A percentile compares a stretch with the other conserved stretches of the same genome.
Evolutionary conservation across 2,797 vertebrate genomes (phyloP).

Genomic region (Scolopax rusticola): DNA sequence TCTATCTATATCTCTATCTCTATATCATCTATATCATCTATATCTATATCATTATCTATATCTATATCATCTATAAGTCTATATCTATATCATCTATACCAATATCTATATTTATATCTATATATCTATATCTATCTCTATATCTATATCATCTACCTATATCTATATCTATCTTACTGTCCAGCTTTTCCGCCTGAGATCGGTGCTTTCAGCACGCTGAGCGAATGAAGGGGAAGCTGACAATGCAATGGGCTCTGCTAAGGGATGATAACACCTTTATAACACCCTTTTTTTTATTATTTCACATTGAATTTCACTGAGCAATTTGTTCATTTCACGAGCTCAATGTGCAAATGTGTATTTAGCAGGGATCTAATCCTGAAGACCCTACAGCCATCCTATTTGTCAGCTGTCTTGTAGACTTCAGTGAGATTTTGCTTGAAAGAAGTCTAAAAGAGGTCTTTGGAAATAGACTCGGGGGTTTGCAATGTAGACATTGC

Average conservation of each 20-base stretch:
- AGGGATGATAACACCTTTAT: not conserved
- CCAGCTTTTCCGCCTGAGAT: not conserved
- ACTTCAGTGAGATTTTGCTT: not conserved
- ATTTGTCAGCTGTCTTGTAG: not conserved
- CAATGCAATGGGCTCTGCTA: not conserved
- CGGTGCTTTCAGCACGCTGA: not conserved
- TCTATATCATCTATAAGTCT: too few relatives aligned
- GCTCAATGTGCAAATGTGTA: not conserved
- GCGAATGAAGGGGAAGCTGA: not conserved
- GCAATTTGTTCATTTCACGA: not conserved
- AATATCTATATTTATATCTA: too few relatives aligned
- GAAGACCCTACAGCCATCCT: not conserved
- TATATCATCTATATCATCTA: too few relatives aligned
- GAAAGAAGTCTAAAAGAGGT: not conserved
- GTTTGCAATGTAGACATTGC: not conserved
- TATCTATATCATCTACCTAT: too few relatives aligned
- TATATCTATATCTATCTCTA: too few relatives aligned
- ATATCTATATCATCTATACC: too few relatives aligned
- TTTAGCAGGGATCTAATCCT: not conserved
- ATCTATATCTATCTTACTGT: not conserved
- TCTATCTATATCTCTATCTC: too few relatives aligned
- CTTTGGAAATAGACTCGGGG: not conserved
- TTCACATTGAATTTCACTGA: not conserved
- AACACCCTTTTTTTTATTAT: not conserved
- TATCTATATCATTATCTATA: too few relatives aligned